These are phyloP conservation scores for Ardeotis arabs DNA, from an alignment of 2,113 vertebrate genomes.

Conservation along the genomic window DNA sequence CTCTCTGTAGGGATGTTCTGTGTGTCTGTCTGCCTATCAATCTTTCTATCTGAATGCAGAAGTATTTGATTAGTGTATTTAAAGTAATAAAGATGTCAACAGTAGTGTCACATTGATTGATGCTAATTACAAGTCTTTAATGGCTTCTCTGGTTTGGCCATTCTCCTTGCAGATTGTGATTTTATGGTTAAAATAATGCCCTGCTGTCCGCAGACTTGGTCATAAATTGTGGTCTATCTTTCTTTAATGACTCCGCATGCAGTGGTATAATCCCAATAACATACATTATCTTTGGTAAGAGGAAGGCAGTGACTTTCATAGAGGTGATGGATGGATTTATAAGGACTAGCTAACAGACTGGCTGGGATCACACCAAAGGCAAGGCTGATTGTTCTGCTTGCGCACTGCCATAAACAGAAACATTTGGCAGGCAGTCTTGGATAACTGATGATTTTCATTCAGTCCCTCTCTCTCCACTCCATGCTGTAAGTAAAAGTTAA, in stretches of 20 bases:
- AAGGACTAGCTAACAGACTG: conserved; percentile 56
- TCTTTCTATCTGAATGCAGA: conserved; percentile 70
- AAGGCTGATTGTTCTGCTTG: conserved; percentile 10
- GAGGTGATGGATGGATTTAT: conserved; percentile 69
- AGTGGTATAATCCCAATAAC: conserved; percentile 72
- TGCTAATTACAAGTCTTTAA: conserved; percentile 80
- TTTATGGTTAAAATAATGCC: conserved; percentile 81
- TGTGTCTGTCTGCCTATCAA: conserved; percentile 67
- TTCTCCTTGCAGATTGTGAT: conserved; percentile 73
- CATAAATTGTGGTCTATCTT: conserved; percentile 78
- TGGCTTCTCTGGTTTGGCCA: conserved; percentile 72
- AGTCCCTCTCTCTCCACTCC: background rate
- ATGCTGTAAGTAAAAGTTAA: background rate
- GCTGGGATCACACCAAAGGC: conserved; percentile 50
- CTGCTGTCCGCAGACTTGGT: conserved; percentile 64
- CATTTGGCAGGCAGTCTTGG: background rate
- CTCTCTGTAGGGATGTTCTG: conserved; percentile 56
- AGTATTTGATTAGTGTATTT: conserved; percentile 81
- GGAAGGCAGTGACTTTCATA: conserved; percentile 67
- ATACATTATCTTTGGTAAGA: conserved; percentile 74
- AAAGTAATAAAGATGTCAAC: conserved; percentile 82
- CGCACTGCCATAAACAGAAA: conserved; percentile 16
- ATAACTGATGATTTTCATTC: conserved; percentile 59
- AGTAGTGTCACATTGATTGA: conserved; percentile 78
- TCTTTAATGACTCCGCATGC: conserved; percentile 72